Evolutionary conservation across 2,113 vertebrate genomes (phyloP).

Genomic region (Nycticorax nycticorax): DNA sequence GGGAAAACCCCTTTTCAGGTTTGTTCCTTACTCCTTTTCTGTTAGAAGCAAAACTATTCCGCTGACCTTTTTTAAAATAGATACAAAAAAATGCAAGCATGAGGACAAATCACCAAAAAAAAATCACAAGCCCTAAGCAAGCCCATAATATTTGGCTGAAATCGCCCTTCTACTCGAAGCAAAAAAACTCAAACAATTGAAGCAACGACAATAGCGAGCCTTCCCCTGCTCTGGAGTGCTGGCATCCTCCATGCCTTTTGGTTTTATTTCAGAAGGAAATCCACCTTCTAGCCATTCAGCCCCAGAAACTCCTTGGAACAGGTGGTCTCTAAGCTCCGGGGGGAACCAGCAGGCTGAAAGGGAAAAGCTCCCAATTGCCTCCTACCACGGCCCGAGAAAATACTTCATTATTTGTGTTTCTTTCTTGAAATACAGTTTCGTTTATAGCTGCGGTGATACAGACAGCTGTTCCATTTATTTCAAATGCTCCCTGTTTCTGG

Average conservation of each 20-base stretch:
- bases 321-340: slow-evolving; percentile 57
- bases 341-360: slow-evolving; percentile 15
- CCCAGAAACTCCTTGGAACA: slow-evolving; percentile 48
- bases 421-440: slow-evolving; percentile 66
- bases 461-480: slow-evolving; percentile 69
- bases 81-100: background rate
- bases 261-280: slow-evolving; percentile 17
- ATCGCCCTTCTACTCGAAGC: background rate
- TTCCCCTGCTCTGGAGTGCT: background rate
- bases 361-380: slow-evolving; percentile 20
- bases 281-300: slow-evolving; percentile 22
- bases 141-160: background rate
- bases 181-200: background rate
- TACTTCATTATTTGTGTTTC: slow-evolving; percentile 59
- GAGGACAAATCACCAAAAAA: background rate
- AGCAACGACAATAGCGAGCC: background rate
- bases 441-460: slow-evolving; percentile 48
- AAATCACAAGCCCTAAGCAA: background rate
- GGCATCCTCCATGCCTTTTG: background rate
- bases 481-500: slow-evolving; percentile 45
- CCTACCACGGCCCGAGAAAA: background rate
- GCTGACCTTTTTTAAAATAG: background rate
- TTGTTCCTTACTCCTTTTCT: background rate
- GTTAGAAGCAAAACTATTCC: background rate
- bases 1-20: background rate